These are phyloP conservation scores for Meiosimyza decipiens DNA, from an alignment of 2,888 invertebrate genomes.

Conservation along the genomic window DNA sequence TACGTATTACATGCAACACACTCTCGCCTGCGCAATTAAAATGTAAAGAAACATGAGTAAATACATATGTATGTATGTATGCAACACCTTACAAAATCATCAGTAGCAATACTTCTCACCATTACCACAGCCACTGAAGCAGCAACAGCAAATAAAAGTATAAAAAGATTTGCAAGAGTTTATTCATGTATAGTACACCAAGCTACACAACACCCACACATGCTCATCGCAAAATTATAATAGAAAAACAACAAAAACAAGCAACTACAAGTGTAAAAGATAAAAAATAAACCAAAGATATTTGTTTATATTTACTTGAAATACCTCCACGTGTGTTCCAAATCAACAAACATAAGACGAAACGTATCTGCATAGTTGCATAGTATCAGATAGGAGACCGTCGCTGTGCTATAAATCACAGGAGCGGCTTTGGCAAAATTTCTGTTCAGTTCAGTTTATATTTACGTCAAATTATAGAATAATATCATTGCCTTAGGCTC, in stretches of 20 bases:
- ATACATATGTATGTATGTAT: too few species aligned
- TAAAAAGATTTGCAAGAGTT: slow-evolving; percentile 9
- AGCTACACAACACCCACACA: neutral
- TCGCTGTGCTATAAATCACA: too few species aligned
- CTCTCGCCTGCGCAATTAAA: too few species aligned
- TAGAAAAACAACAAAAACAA: neutral
- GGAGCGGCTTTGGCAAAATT: too few species aligned
- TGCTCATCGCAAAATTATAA: slow-evolving; percentile 1
- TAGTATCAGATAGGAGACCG: too few species aligned
- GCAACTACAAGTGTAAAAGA: neutral
- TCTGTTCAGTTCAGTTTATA: too few species aligned
- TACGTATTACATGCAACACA: too few species aligned
- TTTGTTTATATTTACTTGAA: slow-evolving; percentile 17
- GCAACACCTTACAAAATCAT: slow-evolving; percentile 2
- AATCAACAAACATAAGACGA: neutral
- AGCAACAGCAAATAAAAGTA: slow-evolving; percentile 3
- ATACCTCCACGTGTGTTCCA: neutral
- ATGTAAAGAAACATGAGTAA: too few species aligned
- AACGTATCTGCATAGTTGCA: too few species aligned
- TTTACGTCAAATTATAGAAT: too few species aligned
- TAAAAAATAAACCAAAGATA: neutral
- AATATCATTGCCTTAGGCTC: too few species aligned
- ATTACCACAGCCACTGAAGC: too few species aligned
- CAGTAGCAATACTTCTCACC: neutral
- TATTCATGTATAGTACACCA: slow-evolving; percentile 9